phyloP scores from a whole-genome alignment of 2,888 invertebrate genomes.

The Drosophila setosimentum region DNA sequence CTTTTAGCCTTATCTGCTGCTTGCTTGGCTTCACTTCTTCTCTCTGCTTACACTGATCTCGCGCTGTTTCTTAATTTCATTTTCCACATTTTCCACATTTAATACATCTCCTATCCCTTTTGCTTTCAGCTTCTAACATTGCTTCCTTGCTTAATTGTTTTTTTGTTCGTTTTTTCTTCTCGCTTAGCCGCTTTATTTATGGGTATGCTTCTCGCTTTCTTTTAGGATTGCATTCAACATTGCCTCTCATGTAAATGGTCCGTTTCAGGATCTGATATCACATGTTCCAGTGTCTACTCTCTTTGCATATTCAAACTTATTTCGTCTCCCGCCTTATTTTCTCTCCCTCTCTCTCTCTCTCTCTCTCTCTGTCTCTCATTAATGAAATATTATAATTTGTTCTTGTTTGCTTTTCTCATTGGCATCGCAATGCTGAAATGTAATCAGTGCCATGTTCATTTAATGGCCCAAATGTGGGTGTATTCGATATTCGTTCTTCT shows the following conservation, averaged over 20 bases:
- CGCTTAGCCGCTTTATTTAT: not conserved
- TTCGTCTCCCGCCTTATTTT: not conserved
- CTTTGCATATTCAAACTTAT: not conserved
- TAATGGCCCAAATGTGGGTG: constrained; percentile 38
- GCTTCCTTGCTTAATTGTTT: no score
- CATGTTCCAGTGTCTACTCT: not conserved
- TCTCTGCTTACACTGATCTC: not conserved
- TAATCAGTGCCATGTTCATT: constrained; percentile 64
- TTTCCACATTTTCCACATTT: not conserved
- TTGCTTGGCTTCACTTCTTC: not conserved
- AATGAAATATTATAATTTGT: constrained; percentile 9
- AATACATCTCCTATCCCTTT: no score
- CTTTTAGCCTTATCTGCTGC: not conserved
- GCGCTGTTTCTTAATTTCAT: not conserved
- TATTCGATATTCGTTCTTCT: constrained; percentile 25
- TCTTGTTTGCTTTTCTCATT: constrained; percentile 5
- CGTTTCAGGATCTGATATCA: not conserved
- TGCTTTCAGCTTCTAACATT: no score
- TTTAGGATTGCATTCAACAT: not conserved
- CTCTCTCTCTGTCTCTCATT: no score
- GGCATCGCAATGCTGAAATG: constrained; percentile 54
- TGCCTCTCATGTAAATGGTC: not conserved
- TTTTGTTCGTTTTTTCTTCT: no score
- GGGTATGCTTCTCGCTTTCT: not conserved
- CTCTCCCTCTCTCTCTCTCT: no score